These are phyloP conservation scores for Litocranius walleri DNA, from an alignment of 2,113 vertebrate genomes.

Conservation along the genomic window DNA sequence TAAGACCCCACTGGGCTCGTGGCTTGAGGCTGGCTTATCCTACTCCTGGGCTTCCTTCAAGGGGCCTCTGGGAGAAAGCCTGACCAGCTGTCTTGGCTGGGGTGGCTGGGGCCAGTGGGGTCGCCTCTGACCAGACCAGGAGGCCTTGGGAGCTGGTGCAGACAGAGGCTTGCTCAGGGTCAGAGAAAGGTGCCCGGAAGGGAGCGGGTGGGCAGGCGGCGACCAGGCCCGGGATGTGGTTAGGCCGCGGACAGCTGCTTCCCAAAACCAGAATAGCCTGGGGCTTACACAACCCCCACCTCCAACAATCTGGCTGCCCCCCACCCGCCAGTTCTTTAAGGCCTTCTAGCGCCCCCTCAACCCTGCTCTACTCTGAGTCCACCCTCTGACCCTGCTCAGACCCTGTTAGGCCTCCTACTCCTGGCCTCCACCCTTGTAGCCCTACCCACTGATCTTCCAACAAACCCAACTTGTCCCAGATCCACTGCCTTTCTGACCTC, in stretches of 20 bases:
- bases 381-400: not conserved
- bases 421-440: not conserved
- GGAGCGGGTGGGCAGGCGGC: slow-evolving; percentile 54
- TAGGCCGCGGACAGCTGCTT: slow-evolving; percentile 68
- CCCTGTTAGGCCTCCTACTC: not conserved
- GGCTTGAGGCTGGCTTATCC: not conserved
- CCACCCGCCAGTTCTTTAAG: not conserved
- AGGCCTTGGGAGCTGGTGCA: not conserved
- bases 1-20: not conserved
- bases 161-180: slow-evolving; percentile 39
- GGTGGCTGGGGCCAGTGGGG: not conserved
- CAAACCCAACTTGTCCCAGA: not conserved
- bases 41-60: not conserved
- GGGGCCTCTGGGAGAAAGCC: not conserved
- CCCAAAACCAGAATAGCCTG: slow-evolving; percentile 77
- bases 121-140: not conserved
- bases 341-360: not conserved
- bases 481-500: not conserved
- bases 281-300: slow-evolving; percentile 64
- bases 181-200: slow-evolving; percentile 71
- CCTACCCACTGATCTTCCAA: not conserved
- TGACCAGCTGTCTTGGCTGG: not conserved
- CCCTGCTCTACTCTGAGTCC: not conserved
- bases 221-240: slow-evolving; percentile 68
- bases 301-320: slow-evolving; percentile 22